Conservation (phyloP, 2,113 vertebrate genomes). For the Toxotes jaculatrix region DNA sequence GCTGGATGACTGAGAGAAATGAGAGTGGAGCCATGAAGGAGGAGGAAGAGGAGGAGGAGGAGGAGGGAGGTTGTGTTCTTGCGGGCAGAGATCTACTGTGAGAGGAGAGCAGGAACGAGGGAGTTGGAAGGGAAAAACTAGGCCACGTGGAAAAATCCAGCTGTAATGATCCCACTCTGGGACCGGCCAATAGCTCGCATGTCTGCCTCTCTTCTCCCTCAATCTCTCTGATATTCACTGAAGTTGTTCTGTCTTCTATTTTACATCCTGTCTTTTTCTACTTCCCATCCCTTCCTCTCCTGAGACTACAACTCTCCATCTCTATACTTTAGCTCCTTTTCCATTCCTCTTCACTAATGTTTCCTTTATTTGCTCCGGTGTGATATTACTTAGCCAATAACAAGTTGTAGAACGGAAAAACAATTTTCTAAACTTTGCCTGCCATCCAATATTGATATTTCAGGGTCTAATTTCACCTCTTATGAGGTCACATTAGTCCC, state of each 20-base stretch:
- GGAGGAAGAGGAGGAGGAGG: too few species aligned
- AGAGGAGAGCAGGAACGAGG: constrained; percentile 49
- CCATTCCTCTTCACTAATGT: not conserved
- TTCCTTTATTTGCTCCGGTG: not conserved
- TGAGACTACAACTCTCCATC: not conserved
- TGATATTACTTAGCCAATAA: not conserved
- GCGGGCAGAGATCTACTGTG: constrained; percentile 34
- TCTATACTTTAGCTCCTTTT: constrained; percentile 7
- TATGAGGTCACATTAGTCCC: constrained; percentile 20
- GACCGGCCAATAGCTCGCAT: not conserved
- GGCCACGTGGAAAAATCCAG: constrained; percentile 78
- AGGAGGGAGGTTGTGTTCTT: constrained; percentile 39
- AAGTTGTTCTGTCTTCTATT: not conserved
- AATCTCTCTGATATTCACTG: not conserved
- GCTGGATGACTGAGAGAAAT: not conserved
- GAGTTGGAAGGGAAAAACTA: constrained; percentile 69
- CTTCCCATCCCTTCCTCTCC: not conserved
- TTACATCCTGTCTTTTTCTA: not conserved
- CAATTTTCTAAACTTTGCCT: not conserved
- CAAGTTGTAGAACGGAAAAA: not conserved
- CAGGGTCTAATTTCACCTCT: constrained; percentile 8
- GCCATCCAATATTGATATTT: not conserved
- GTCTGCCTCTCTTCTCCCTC: constrained; percentile 26
- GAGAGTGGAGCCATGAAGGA: not conserved
- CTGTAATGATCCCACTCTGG: constrained; percentile 62